Evolutionary conservation across 37 sponge, comb jelly and placozoan genomes (phyloP).

Genomic region (Halisarca cf. caerulea): DNA sequence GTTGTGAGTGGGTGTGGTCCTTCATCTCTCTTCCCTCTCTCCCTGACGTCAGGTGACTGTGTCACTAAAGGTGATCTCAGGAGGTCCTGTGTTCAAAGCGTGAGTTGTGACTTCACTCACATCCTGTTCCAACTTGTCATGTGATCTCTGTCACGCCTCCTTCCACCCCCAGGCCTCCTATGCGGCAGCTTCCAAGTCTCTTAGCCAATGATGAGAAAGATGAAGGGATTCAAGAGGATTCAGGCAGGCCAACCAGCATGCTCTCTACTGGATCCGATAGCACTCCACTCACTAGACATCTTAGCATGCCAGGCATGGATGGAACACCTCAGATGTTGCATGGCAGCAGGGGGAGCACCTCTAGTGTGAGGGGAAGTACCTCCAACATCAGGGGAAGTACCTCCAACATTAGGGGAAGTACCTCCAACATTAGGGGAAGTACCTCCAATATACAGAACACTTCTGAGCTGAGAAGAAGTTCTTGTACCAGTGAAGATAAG

Average conservation of each 20-base stretch:
- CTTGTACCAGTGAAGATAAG: too few species aligned
- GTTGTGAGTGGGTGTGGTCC: too few species aligned
- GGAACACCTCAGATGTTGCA: not conserved
- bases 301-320: not conserved
- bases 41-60: not conserved
- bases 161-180: slow-evolving; percentile 12
- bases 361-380: slow-evolving; percentile 1
- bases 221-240: slow-evolving; percentile 12
- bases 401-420: not conserved
- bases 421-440: not conserved
- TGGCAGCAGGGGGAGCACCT: not conserved
- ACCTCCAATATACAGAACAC: not conserved
- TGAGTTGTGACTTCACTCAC: not conserved
- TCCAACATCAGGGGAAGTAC: not conserved
- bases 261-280: not conserved
- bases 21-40: not conserved
- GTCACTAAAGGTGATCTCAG: not conserved
- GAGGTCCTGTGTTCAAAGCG: slow-evolving; percentile 24
- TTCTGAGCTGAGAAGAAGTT: not conserved
- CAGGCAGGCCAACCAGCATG: slow-evolving; percentile 1
- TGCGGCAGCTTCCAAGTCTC: not conserved
- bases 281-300: not conserved
- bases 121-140: too few species aligned
- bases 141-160: too few species aligned
- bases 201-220: not conserved